phyloP scores from a whole-genome alignment of 2,113 vertebrate genomes.

The Rhadina sibilatrix region DNA sequence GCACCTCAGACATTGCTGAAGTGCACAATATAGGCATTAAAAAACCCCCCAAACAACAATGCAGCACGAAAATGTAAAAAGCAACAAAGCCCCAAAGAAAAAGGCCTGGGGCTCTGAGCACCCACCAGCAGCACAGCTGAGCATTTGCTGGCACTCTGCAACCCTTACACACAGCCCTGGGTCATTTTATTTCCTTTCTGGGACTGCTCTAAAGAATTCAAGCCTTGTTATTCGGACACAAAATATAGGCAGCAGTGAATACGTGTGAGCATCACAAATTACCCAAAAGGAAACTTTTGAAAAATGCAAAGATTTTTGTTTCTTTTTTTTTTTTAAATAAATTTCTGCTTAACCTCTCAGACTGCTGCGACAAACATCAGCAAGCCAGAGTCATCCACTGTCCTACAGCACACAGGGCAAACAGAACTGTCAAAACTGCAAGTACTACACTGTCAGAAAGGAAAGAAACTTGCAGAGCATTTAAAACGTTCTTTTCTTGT shows the following conservation, averaged over 20 bases:
- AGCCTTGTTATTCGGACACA: background rate
- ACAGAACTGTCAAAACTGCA: background rate
- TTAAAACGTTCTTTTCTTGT: background rate
- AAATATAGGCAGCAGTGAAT: background rate
- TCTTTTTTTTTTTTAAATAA: background rate
- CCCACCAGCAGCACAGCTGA: background rate
- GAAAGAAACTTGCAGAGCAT: accelerated
- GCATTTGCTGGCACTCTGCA: background rate
- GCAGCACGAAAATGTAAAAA: background rate
- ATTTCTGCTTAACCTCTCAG: background rate
- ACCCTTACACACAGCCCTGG: accelerated
- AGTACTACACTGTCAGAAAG: background rate
- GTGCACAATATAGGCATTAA: background rate
- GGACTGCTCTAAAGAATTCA: background rate
- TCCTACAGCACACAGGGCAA: background rate
- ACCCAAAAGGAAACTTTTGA: background rate
- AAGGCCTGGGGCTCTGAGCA: background rate
- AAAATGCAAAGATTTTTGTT: background rate
- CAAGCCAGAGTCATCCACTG: background rate
- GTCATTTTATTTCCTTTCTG: background rate
- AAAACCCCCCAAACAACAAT: accelerated
- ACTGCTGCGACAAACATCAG: background rate
- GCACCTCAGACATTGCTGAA: background rate
- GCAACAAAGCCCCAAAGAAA: background rate
- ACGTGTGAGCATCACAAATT: accelerated